Percentiles rank a stretch among this genome's conserved stretches.
Evolutionary conservation across 2,113 vertebrate species (phyloP).

Genomic region (Oreochromis tanganicae): DNA sequence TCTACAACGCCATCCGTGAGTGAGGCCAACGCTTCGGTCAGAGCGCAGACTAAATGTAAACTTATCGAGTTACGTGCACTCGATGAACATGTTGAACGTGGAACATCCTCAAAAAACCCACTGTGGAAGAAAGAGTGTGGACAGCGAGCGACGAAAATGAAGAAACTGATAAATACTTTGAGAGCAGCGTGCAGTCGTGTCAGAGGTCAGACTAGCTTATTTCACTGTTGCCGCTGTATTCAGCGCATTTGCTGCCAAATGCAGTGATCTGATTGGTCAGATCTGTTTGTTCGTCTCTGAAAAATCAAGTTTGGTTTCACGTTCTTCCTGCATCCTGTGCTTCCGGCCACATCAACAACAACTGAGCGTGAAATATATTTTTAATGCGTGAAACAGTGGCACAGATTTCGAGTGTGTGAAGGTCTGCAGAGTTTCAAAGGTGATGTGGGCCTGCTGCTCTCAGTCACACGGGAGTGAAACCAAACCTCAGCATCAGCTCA

Average conservation of each 20-base stretch:
- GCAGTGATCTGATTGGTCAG: neutral
- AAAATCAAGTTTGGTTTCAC: neutral
- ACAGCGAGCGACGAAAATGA: neutral
- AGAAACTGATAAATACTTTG: neutral
- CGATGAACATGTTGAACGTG: neutral
- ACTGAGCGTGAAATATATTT: neutral
- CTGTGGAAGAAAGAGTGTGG: neutral
- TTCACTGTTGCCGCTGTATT: neutral
- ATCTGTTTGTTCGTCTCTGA: neutral
- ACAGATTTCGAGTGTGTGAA: neutral
- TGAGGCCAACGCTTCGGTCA: neutral
- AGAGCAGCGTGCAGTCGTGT: neutral
- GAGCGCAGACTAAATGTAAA: accelerated
- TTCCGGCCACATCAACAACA: accelerated
- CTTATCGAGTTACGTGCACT: neutral
- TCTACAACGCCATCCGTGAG: neutral
- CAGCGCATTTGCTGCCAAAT: neutral
- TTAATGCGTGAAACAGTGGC: neutral
- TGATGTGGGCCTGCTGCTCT: neutral
- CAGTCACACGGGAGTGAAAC: neutral
- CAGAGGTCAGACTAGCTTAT: neutral
- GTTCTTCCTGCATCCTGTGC: neutral
- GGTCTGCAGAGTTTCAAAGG: neutral
- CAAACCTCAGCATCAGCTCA: neutral
- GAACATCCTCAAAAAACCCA: neutral